These are phyloP conservation scores for Tenodera sinensis DNA, from an alignment of 2,888 invertebrate species.

Conservation along the genomic window DNA sequence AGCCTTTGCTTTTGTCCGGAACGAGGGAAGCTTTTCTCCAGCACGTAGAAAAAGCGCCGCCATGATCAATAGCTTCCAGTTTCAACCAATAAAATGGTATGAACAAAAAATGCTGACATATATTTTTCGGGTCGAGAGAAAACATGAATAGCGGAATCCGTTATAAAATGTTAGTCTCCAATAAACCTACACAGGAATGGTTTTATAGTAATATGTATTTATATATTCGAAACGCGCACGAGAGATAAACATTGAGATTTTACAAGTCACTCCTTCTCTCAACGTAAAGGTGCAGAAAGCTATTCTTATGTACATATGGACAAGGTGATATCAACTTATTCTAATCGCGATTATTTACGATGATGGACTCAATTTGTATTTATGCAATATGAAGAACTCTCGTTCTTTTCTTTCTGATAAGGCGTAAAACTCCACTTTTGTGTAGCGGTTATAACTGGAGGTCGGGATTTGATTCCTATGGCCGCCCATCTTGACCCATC, in stretches of 20 bases:
- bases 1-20: not conserved
- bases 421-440: no score
- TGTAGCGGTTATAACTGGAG: no score
- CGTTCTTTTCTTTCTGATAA: no score
- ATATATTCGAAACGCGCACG: not conserved
- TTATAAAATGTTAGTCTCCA: not conserved
- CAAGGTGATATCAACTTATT: no score
- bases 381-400: no score
- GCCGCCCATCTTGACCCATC: no score
- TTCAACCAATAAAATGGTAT: not conserved
- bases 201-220: not conserved
- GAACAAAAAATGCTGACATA: not conserved
- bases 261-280: no score
- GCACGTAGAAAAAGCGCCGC: not conserved
- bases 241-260: not conserved
- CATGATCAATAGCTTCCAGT: not conserved
- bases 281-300: no score
- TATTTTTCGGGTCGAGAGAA: not conserved
- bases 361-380: no score
- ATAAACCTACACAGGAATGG: not conserved
- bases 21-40: not conserved
- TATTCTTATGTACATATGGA: no score
- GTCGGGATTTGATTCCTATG: no score
- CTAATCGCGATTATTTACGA: no score
- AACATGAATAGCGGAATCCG: not conserved